Base-by-base conservation (phyloP, 1,140 invertebrate species). In the Listronotus oregonensis region DNA sequence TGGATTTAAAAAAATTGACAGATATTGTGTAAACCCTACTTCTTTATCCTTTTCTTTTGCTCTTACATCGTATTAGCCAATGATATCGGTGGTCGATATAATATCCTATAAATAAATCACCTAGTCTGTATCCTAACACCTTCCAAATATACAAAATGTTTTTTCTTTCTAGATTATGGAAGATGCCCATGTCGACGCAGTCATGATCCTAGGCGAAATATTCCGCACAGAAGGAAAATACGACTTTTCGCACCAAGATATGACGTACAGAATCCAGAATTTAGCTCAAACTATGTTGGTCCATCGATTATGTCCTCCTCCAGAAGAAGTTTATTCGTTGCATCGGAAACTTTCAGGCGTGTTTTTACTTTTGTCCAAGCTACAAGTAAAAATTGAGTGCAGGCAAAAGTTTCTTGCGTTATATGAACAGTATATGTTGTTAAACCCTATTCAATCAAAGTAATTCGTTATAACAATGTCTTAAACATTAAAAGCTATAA, bases 281-380 rank as follows among this genome's bases (percentile, higher is more conserved):
- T 73, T 98, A 6, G 90, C 99, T n/a, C 97, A 96, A 1, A 92
- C 96, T 0, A 98, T 99, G 85, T 81, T 99, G 18, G 87, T 90
- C 49, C 95, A 99, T 75, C 82, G 98, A 64, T 85, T 99, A 0
- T 96, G 94, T 50, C 94, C 98, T 12, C 98, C 98, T 0, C 98
- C 98, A 0, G 96, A 99, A 80, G 97, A 99, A 83, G 95, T 97
- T 66, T 99, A 99, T 80, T 99, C 97, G 0, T 82, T 99, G 3
- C 97, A 99, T 79, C 85, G 98, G 59, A 99, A 99, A 84, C 85
- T 99, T 61, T 97, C 98, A 0, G 98, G 98, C 0, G 89, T 97
- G 6, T 99, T 99, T 82, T 81, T 99, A 32, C 80, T 99, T 0
- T 99, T 95, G 77, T 85, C 94, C 0, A 97, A 98, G 79, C 82